A percentile compares a stretch with the other conserved stretches of the same genome.
Evolutionary conservation across 2,113 vertebrate genomes (phyloP).

Genomic region (Ondatra zibethicus): DNA sequence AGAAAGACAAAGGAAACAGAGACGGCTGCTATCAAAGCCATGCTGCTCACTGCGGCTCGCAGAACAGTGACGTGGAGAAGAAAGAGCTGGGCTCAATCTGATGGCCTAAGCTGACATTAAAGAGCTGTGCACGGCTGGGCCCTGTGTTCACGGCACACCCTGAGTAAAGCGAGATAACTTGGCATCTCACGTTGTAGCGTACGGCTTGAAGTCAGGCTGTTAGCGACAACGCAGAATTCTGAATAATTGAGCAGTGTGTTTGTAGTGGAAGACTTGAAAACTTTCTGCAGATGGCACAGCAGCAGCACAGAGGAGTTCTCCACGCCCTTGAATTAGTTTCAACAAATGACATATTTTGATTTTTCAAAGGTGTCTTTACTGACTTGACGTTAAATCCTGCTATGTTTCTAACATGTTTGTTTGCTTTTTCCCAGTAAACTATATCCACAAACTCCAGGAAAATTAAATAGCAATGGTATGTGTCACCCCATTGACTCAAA

Average conservation of each 20-base stretch:
- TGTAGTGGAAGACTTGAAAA: constrained; percentile 35
- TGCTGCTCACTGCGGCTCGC: neutral
- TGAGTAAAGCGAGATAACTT: neutral
- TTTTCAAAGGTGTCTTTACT: constrained; percentile 57
- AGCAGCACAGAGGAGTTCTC: neutral
- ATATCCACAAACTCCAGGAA: constrained; percentile 59
- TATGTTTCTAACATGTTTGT: constrained; percentile 55
- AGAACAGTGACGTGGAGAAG: neutral
- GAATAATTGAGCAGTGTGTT: constrained; percentile 46
- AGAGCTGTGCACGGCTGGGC: neutral
- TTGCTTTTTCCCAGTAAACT: constrained; percentile 60
- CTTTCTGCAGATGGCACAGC: neutral
- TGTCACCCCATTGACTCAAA: neutral
- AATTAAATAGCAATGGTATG: constrained; percentile 58
- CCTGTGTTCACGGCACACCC: neutral
- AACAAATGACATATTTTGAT: constrained; percentile 64
- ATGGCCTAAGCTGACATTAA: constrained; percentile 31
- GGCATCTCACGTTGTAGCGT: constrained; percentile 31
- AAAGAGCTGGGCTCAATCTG: neutral
- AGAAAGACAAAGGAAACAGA: constrained; percentile 1
- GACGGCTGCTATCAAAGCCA: constrained; percentile 41
- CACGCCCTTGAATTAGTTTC: constrained; percentile 5
- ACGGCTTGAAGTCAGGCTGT: constrained; percentile 49
- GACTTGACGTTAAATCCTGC: neutral
- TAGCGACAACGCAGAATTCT: constrained; percentile 20